Conservation (phyloP, 2,888 invertebrate species). For the Argyra leucocephala region DNA sequence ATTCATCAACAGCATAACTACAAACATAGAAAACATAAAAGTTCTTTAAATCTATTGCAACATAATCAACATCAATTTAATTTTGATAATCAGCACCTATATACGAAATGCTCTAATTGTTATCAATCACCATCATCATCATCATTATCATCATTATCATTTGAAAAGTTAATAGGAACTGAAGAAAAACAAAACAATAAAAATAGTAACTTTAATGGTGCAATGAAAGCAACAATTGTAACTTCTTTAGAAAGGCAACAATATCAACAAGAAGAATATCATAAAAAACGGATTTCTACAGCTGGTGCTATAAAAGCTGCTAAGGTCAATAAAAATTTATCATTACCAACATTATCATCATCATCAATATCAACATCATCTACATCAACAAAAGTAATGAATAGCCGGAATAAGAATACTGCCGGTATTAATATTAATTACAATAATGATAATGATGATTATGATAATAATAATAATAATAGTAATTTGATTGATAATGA, state of each 20-base stretch:
- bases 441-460: not conserved
- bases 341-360: slow-evolving; percentile 7
- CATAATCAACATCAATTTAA: not conserved
- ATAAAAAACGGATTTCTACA: not conserved
- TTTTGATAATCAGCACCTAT: not conserved
- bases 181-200: not conserved
- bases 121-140: not conserved
- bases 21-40: not conserved
- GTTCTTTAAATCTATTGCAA: not conserved
- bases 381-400: not conserved
- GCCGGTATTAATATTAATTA: not conserved
- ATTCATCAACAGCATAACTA: not conserved
- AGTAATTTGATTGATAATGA: not conserved
- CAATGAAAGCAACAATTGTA: not conserved
- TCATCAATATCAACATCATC: not conserved
- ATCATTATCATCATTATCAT: not conserved
- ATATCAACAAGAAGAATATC: not conserved
- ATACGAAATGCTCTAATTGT: not conserved
- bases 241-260: not conserved
- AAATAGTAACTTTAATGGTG: not conserved
- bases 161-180: not conserved
- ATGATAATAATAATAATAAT: not conserved
- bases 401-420: not conserved
- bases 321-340: slow-evolving; percentile 9
- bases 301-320: not conserved